Conservation (phyloP, 2,113 vertebrate genomes). For the Dissostichus mawsoni region DNA sequence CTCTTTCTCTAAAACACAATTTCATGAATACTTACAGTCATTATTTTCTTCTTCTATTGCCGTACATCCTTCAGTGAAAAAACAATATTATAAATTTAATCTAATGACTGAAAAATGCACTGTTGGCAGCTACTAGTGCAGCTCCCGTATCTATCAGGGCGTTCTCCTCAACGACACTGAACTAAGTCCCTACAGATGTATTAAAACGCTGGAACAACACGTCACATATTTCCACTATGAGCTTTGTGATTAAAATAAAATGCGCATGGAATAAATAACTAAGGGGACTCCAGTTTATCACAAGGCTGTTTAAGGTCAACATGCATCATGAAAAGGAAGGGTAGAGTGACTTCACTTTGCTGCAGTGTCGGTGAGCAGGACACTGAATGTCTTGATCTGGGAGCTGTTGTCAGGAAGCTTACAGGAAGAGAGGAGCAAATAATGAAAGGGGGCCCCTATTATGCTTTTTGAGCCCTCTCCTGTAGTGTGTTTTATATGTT, state of each 20-base stretch:
- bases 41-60: background rate
- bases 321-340: slow-evolving; percentile 26
- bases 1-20: background rate
- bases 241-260: slow-evolving; percentile 60
- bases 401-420: background rate
- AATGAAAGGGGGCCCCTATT: background rate
- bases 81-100: slow-evolving; percentile 63
- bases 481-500: too few relatives aligned
- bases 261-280: slow-evolving; percentile 50
- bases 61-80: slow-evolving; percentile 42
- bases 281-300: slow-evolving; percentile 37
- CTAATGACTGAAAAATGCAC: slow-evolving; percentile 70
- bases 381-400: background rate
- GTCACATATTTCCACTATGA: slow-evolving; percentile 61
- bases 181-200: slow-evolving; percentile 71
- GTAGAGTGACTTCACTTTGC: background rate
- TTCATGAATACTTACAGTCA: background rate
- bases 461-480: too few relatives aligned
- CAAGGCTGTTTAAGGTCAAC: slow-evolving; percentile 32
- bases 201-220: slow-evolving; percentile 62
- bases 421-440: background rate
- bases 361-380: slow-evolving; percentile 3
- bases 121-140: slow-evolving; percentile 54
- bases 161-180: slow-evolving; percentile 62
- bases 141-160: slow-evolving; percentile 76